These are phyloP conservation scores for Actenoides hombroni DNA, from an alignment of 2,113 vertebrate species.

Conservation along the genomic window DNA sequence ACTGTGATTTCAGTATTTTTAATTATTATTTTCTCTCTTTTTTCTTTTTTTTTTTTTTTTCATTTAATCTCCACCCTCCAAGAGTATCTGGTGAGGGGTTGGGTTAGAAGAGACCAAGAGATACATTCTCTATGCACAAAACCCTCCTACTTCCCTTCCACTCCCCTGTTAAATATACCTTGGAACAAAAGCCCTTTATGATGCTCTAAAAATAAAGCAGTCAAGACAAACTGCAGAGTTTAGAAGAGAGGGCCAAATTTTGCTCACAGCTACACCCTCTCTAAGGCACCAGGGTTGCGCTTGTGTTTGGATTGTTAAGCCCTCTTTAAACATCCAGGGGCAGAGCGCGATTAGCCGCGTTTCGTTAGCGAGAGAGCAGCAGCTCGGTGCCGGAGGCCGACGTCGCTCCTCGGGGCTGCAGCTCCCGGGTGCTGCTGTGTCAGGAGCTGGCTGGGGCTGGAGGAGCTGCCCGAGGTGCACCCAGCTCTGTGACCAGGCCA, in stretches of 20 bases:
- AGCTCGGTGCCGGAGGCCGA: background rate
- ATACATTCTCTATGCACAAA: conserved; percentile 50
- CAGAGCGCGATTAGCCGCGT: background rate
- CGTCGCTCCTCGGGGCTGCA: background rate
- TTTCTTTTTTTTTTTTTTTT: background rate
- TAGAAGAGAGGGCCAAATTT: conserved; percentile 41
- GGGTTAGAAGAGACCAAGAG: conserved; percentile 49
- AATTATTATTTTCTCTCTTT: conserved; percentile 38
- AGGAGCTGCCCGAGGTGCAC: background rate
- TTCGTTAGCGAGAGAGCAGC: background rate
- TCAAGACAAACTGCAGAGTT: conserved; percentile 35
- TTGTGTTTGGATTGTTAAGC: conserved; percentile 41
- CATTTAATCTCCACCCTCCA: conserved; percentile 54
- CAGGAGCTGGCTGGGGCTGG: background rate
- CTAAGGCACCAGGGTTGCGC: conserved; percentile 17
- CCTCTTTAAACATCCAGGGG: conserved; percentile 33
- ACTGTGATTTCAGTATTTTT: conserved; percentile 26
- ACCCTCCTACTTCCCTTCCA: conserved; percentile 65
- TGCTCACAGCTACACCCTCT: conserved; percentile 60
- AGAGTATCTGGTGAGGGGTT: conserved; percentile 60
- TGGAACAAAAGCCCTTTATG: conserved; percentile 70
- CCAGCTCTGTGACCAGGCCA: background rate
- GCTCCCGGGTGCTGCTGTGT: background rate
- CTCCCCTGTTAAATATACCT: conserved; percentile 73
- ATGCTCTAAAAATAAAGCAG: conserved; percentile 70